Base-by-base conservation (phyloP, 2,113 vertebrate species). In the Pachycephala philippinensis region DNA sequence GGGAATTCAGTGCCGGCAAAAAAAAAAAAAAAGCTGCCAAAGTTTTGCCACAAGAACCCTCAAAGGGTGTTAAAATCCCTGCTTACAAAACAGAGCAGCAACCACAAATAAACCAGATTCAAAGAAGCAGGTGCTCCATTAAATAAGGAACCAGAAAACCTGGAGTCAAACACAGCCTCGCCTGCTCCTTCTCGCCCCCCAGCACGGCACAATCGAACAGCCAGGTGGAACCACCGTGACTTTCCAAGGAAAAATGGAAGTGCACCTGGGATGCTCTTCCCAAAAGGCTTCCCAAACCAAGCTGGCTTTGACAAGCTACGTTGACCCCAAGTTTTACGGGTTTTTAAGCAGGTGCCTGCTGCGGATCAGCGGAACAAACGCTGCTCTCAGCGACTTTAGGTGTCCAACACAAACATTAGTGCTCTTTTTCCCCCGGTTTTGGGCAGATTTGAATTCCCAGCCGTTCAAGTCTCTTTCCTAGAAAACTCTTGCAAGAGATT, bases 51-150 rank as follows among this genome's bases (percentile, higher is more conserved):
- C 81, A 95, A 87, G 93, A 85, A 97, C 88, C 95, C 95, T 95
- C 94, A 45, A 30, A 95, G 96, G 96, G 93, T 40, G 64, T 84
- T 93, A 64, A 94, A 95, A 95, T 80, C 94, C 85, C 82, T 61
- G 81, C 96, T 97, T 96, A 76, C 93, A 92, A 96, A 97, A 95
- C 92, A 97, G 6, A 97, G 93, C 90, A 92, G 89, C 91, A 96
- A 97, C 93, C 93, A 96, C 90, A 95, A 96, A 97, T 76, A 87
- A 97, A 94, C 84, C 93, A 97, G 93, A 94, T 90, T 76, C 95
- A 92, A 97, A 97, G 95, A 94, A 97, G 90, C 92, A 83, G 87
- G 75, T 59, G 90, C 83, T 72, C 74, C 74, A 8, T 90, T 35
- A 84, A 81, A 75, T 45, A 91, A 96, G 44, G 52, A 95, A 93